Base-by-base conservation (phyloP, 2,888 invertebrate genomes). In the Limnephilus lunatus region DNA sequence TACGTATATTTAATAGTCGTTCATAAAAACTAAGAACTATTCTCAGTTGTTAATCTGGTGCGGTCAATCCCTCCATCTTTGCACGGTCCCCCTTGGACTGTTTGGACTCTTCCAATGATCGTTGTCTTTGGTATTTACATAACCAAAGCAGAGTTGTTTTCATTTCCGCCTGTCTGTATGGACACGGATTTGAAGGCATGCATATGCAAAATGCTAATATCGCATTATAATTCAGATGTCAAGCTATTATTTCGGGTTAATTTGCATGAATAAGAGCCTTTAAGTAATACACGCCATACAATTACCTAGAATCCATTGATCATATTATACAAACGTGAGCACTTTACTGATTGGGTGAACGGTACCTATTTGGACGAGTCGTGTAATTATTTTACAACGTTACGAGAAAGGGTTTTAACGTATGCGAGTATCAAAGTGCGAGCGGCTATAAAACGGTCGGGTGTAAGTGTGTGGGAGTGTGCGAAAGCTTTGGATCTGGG, bases 381-480 rank as follows among this genome's bases (percentile, higher is more conserved):
- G 68, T 68, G 68, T 68, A 68, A 68, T 68, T 68, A 68, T n/a
- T 68, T 68, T 68, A 68, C 68, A 68, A n/a, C 68, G n/a, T 25
- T 25, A 25, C 25, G 68, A 68, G 25, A 68, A 68, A 68, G 68
- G 68, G 68, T 68, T 68, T 68, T 68, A 25, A 68, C 68, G 68
- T 19, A 19, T 19, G 53, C 4, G 53, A 53, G 53, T 68, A 68
- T 68, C 19, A 68, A 68, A 68, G 68, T 68, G 68, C 82, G 32
- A 19, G 35, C 32, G 35, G 25, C 35, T 35, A 35, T 35, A 25
- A 32, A 32, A 19, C 15, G 68, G 68, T 68, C 25, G 68, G 14
- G 82, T 82, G 82, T 82, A 32, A 32, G 82, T 31, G 82, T 32
- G 31, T 82, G 82, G 68, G 68, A 68, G 68, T 68, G 53, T 53